Evolutionary conservation across 2,888 invertebrate species (phyloP), one percentile per base, ranked within the genome.

Genomic region (Urechis unicinctus): DNA sequence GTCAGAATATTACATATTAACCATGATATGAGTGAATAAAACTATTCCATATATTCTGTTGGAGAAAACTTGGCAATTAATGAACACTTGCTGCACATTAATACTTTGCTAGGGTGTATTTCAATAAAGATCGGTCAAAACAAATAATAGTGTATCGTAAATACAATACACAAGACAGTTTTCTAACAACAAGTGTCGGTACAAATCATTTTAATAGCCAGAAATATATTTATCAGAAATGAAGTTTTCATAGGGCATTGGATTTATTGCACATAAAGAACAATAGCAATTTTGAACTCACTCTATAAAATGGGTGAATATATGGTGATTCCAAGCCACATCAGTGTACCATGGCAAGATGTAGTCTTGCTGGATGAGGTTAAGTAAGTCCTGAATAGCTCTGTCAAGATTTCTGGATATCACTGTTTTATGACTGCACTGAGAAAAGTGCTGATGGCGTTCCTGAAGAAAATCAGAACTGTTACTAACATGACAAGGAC

Each of bases 381-480:
- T 90, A 64, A 91, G 82, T 43, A 92, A 81, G 73, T 90, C 87
- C 69, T 91, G 89, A 28, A 92, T 77, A 62, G 89, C 85, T 67
- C 87, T 85, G 71, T 92, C 92, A 41, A 92, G 88, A 57, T 88
- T 88, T 61, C 88, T 83, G 44, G 89, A 72, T 24, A 74, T 68
- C 22, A 73, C 68, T 9, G 72, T 69, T n/a, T 49, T 53, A 21
- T 28, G 55, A 3, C 43, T 47, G 17, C 31, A 26, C n/a, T 28
- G 53, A n/a, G 5, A 21, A 22, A 51, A 44, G 1, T 50, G 29
- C 4, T 21, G 3, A 13, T 52, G 48, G 6, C 31, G 24, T 30
- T 59, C 46, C 59, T 53, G 44, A 29, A 46, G 28, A 29, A 50
- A 36, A 55, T 55, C n/a, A n/a, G n/a, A n/a, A n/a, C n/a, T n/a